phyloP scores from a whole-genome alignment of 2,888 invertebrate species.

The Idaea dimidiata region DNA sequence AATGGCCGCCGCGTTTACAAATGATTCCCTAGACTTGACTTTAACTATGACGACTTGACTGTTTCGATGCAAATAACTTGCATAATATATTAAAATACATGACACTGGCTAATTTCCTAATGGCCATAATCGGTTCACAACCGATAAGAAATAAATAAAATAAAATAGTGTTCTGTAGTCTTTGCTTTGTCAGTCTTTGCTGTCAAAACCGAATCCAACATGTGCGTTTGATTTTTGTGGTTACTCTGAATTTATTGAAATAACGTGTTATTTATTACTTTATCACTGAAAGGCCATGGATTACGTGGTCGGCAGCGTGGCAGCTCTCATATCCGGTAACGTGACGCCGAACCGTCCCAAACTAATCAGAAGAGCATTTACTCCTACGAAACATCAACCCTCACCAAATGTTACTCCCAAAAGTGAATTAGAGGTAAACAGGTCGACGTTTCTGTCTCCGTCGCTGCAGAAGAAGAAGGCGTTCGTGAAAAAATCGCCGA shows the following conservation, averaged over 20 bases:
- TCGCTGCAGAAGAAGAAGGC: constrained; percentile 70
- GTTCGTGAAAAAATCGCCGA: constrained; percentile 71
- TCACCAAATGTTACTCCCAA: constrained; percentile 74
- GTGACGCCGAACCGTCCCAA: constrained; percentile 78
- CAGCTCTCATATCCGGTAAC: constrained; percentile 80
- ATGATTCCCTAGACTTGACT: no score
- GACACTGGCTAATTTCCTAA: no score
- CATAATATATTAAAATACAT: no score
- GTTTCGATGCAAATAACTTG: no score
- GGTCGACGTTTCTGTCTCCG: constrained; percentile 70
- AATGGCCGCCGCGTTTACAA: no score
- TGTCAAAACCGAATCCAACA: constrained; percentile 35
- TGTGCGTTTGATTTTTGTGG: constrained; percentile 37
- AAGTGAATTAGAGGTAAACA: constrained; percentile 63
- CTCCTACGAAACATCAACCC: constrained; percentile 68
- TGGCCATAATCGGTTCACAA: no score
- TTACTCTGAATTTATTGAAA: constrained; percentile 12
- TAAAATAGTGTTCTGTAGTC: constrained; percentile 25
- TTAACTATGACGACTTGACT: no score
- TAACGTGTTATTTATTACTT: neutral
- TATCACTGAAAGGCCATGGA: constrained; percentile 63
- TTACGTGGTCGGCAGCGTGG: constrained; percentile 80
- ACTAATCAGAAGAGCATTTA: constrained; percentile 59
- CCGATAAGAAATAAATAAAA: no score
- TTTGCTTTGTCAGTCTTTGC: neutral